These are phyloP conservation scores for Erythrocebus patas DNA, from an alignment of 2,113 vertebrate genomes.

Conservation along the genomic window DNA sequence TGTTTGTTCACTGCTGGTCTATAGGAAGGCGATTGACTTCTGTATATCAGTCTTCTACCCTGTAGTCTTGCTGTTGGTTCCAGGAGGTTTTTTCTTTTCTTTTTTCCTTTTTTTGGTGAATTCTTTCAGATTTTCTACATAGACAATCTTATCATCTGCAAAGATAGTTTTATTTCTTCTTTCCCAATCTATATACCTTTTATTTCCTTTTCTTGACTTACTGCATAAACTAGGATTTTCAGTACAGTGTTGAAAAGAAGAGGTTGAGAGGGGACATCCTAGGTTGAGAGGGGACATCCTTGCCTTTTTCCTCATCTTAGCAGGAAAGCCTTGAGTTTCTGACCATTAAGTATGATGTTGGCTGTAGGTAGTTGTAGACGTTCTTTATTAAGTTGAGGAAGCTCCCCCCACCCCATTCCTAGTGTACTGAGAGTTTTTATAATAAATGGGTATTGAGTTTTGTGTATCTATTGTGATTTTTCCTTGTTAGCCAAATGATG, in stretches of 20 bases:
- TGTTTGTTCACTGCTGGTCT: neutral
- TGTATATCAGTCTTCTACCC: neutral
- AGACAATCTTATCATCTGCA: neutral
- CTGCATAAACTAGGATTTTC: neutral
- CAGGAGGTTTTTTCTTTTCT: neutral
- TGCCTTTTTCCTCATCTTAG: neutral
- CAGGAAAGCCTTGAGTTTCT: neutral
- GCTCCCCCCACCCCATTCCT: neutral
- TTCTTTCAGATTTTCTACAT: neutral
- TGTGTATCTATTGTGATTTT: neutral
- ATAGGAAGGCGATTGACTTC: neutral
- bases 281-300: neutral
- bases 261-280: neutral
- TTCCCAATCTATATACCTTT: neutral
- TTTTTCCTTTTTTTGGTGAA: neutral
- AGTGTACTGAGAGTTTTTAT: neutral
- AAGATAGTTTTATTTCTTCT: neutral
- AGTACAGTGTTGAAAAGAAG: neutral
- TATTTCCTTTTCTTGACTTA: neutral
- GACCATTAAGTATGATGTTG: neutral
- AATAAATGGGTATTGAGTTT: neutral
- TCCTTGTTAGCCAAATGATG: neutral
- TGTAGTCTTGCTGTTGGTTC: neutral
- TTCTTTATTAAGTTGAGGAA: slow-evolving; percentile 4
- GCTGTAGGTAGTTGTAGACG: neutral